A percentile compares a stretch with the other conserved stretches of the same genome.
These are phyloP conservation scores for Colaptes auratus DNA, from an alignment of 2,113 vertebrate genomes.

Conservation along the genomic window DNA sequence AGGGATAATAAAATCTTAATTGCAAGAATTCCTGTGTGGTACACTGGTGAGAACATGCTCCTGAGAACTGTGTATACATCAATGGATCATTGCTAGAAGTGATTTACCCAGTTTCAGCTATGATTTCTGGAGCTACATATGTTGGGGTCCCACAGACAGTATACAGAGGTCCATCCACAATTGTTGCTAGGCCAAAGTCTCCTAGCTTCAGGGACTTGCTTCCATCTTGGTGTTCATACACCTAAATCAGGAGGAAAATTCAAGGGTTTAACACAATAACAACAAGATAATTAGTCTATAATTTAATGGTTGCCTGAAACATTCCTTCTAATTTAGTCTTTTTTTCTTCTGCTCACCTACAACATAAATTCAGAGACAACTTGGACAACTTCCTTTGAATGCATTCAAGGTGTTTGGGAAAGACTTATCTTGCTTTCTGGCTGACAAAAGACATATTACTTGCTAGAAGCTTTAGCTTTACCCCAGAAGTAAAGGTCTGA, in stretches of 20 bases:
- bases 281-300: not conserved
- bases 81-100: not conserved
- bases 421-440: fast-evolving
- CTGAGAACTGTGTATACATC: not conserved
- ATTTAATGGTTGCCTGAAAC: not conserved
- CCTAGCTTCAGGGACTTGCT: conserved; percentile 95
- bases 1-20: not conserved
- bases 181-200: conserved; percentile 94
- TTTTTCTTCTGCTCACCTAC: not conserved
- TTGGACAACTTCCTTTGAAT: not conserved
- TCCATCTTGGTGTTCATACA: conserved; percentile 94
- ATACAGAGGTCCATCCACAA: conserved; percentile 92
- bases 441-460: not conserved
- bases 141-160: conserved; percentile 97
- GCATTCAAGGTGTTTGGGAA: not conserved
- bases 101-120: conserved; percentile 92
- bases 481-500: not conserved
- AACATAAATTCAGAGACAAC: not conserved
- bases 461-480: not conserved
- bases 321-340: not conserved
- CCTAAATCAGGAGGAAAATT: conserved; percentile 75
- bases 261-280: not conserved
- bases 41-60: not conserved
- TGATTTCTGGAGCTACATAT: conserved; percentile 97
- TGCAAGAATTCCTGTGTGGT: not conserved